A percentile compares a stretch with the other conserved stretches of the same genome.
These are phyloP conservation scores for Rapana venosa DNA, from an alignment of 2,888 invertebrate genomes.

Conservation along the genomic window DNA sequence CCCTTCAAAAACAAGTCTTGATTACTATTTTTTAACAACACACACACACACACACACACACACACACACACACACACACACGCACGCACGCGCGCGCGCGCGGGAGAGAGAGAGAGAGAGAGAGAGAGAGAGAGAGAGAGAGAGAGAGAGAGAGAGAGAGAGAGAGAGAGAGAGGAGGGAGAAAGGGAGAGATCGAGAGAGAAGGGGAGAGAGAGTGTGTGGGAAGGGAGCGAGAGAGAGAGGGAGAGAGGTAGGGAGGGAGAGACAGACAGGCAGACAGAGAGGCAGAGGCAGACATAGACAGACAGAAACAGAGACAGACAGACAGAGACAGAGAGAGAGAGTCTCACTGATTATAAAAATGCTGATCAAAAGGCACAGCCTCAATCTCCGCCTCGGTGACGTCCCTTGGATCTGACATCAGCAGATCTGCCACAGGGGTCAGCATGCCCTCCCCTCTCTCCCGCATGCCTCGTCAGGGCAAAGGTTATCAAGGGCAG, in stretches of 20 bases:
- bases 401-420: not conserved
- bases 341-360: conserved; percentile 12
- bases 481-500: not conserved
- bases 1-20: too few species aligned
- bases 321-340: not conserved
- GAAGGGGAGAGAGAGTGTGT: too few species aligned
- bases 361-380: not conserved
- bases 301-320: not conserved
- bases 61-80: not conserved
- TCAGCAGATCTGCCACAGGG: conserved; percentile 9
- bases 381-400: not conserved
- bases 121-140: too few species aligned
- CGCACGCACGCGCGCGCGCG: not conserved
- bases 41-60: not conserved
- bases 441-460: not conserved
- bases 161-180: too few species aligned
- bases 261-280: not conserved
- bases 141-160: too few species aligned
- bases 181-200: too few species aligned
- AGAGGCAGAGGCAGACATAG: not conserved
- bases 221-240: too few species aligned
- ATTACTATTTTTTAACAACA: too few species aligned
- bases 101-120: too few species aligned
- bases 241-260: too few species aligned
- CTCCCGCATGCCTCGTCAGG: not conserved